Conservation (phyloP, 2,888 invertebrate genomes). For the Timema podura region DNA sequence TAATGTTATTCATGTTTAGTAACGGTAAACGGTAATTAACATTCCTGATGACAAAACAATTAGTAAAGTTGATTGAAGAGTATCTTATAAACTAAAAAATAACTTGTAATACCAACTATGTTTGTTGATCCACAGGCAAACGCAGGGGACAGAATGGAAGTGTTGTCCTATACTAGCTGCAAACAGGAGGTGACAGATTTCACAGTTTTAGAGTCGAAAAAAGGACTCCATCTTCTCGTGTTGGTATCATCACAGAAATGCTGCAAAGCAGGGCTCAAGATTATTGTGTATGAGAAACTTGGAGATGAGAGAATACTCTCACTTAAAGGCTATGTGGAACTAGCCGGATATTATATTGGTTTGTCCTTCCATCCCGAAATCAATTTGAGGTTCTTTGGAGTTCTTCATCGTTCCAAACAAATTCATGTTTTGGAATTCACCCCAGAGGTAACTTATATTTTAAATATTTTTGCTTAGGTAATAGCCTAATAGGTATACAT, state of each 20-base stretch:
- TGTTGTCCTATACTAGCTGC: conserved; percentile 3
- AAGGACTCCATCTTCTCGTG: neutral
- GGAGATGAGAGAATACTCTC: neutral
- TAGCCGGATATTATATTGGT: neutral
- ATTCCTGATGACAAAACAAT: too few relatives aligned
- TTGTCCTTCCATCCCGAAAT: neutral
- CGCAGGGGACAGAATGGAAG: conserved; percentile 18
- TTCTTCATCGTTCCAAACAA: neutral
- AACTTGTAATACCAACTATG: too few relatives aligned
- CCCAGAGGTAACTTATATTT: too few relatives aligned
- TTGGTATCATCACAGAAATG: conserved; percentile 11
- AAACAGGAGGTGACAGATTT: neutral
- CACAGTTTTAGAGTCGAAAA: neutral
- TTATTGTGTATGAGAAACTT: conserved; percentile 4
- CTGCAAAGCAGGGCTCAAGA: conserved; percentile 18
- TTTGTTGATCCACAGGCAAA: conserved; percentile 8
- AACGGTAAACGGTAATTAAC: too few relatives aligned
- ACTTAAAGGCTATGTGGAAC: neutral
- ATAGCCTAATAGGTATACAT: too few relatives aligned
- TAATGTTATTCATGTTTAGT: too few relatives aligned
- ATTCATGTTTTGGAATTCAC: neutral
- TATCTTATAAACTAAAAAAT: too few relatives aligned
- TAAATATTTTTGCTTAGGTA: too few relatives aligned
- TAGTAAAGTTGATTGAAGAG: too few relatives aligned
- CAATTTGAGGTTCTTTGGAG: neutral